Evolutionary conservation across 2,797 vertebrate species (phyloP), one percentile per base, ranked within the genome.

Genomic region (Otolemur crassicaudatus): DNA sequence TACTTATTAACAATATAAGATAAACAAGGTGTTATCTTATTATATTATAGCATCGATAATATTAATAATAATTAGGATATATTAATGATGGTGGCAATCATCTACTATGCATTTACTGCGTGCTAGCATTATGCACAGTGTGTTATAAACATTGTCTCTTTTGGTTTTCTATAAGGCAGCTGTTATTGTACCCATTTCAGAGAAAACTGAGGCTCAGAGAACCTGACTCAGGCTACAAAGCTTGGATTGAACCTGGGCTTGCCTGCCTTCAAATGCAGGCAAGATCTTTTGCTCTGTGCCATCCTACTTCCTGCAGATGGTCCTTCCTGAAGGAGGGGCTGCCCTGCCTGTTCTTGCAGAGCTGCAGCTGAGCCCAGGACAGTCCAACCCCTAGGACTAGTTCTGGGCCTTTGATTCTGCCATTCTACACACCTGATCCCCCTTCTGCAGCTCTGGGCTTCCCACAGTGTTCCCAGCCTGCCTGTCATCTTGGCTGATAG

Each of bases 151-250:
- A 53, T 34, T 7, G 5, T 69, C 70, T 85, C n/a, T n/a, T 87
- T 84, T 85, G 22, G 49, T 56, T 65, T 43, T 65, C 70, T 56
- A 4, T 40, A 84, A 89, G 70, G 43, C 22, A 87, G 27, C 37
- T 90, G 37, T 67, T 31, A 40, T 80, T 49, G 3, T 80, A 72
- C 43, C 49, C 67, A 46, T 49, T 95, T 80, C 53, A 65, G 58
- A 94, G 77, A 90, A 92, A 80, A 56, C 19, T 79, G 49, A 82
- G 67, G 22, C n/a, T 93, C 7, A n/a, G 70, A 89, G 77, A 81
- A 87, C 34, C 20, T 87, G 75, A 53, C 40, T 58, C 23, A 40
- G 77, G 49, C 37, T 37, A 37, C 8, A 53, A 58, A 86, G 43
- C 34, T 75, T 92, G 88, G 79, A 23, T 79, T 63, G 79, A 88